Conservation (phyloP, 1,140 invertebrate species). For the Patella vulgata region DNA sequence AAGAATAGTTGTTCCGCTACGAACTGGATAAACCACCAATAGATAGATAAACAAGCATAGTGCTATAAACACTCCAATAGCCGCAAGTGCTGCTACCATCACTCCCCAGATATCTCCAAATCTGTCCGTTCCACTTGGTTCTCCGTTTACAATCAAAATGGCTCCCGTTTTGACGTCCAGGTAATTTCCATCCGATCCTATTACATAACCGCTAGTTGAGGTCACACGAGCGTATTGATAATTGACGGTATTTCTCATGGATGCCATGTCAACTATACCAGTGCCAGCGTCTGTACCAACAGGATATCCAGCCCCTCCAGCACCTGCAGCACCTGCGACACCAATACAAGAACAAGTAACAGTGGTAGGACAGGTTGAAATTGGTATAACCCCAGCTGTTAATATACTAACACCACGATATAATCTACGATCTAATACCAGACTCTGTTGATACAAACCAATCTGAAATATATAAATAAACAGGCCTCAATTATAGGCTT, state of each 20-base stretch:
- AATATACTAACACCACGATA: constrained; percentile 11
- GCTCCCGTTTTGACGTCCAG: constrained; percentile 55
- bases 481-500: neutral
- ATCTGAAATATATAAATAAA: constrained; percentile 20
- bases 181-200: constrained; percentile 47
- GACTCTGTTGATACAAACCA: constrained; percentile 11
- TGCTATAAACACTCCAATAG: constrained; percentile 60
- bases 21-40: constrained; percentile 66
- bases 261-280: no score
- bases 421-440: constrained; percentile 4
- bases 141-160: constrained; percentile 41
- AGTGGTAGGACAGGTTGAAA: constrained; percentile 18
- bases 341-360: constrained; percentile 18
- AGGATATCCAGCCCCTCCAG: no score
- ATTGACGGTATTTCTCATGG: no score
- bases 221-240: no score
- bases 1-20: constrained; percentile 68
- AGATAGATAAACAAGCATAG: constrained; percentile 68
- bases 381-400: constrained; percentile 11
- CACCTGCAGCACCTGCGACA: no score
- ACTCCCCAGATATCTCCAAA: constrained; percentile 67
- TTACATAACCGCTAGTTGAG: constrained; percentile 44
- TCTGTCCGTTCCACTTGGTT: constrained; percentile 49
- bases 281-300: no score
- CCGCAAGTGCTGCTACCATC: constrained; percentile 62